Evolutionary conservation across 2,797 vertebrate genomes (phyloP).

Genomic region (Adelosebastes latens): DNA sequence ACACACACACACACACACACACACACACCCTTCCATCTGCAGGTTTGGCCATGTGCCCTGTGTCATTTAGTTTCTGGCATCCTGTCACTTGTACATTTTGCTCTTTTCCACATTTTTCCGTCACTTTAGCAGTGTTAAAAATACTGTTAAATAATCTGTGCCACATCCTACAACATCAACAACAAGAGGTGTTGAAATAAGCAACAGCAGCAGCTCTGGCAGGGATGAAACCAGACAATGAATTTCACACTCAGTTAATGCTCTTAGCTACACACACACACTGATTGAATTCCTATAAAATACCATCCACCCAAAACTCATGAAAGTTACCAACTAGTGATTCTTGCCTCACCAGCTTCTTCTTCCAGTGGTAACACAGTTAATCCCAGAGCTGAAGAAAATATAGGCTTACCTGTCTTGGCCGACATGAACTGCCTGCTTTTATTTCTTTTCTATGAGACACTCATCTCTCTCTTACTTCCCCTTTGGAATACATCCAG

Average conservation of each 20-base stretch:
- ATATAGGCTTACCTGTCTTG: neutral
- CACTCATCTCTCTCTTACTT: neutral
- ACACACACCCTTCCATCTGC: neutral
- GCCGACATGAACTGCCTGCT: neutral
- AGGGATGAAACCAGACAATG: slow-evolving; percentile 31
- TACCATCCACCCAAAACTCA: neutral
- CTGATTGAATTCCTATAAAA: slow-evolving; percentile 19
- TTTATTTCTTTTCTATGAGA: neutral
- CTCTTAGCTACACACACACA: slow-evolving; percentile 8
- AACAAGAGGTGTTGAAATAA: slow-evolving; percentile 9
- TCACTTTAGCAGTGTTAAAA: neutral
- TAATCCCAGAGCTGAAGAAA: neutral
- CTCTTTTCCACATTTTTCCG: neutral
- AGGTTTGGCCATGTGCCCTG: neutral
- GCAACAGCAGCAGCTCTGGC: slow-evolving; percentile 26
- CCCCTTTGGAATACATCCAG: neutral
- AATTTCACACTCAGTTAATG: slow-evolving; percentile 43
- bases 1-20: neutral
- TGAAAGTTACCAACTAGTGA: slow-evolving; percentile 14
- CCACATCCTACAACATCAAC: neutral
- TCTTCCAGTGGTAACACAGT: neutral
- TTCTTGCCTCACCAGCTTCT: slow-evolving; percentile 3
- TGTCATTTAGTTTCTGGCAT: neutral
- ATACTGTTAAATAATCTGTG: slow-evolving; percentile 3
- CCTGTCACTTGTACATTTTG: neutral